A percentile compares a stretch with the other conserved stretches of the same genome.
Evolutionary conservation across 2,797 vertebrate genomes (phyloP).

Genomic region (Pitangus sulphuratus): DNA sequence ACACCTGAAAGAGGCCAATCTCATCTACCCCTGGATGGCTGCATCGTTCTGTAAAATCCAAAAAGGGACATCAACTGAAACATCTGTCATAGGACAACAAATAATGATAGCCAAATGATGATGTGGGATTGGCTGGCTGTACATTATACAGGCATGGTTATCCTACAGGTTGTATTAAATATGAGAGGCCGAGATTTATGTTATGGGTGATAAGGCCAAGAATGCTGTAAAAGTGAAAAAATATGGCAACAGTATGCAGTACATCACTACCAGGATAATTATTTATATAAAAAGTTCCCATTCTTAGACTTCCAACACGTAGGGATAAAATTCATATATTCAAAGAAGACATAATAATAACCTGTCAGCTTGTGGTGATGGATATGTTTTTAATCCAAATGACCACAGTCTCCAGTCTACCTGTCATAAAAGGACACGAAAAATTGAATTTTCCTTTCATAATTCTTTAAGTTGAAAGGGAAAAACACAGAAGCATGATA

Average conservation of each 20-base stretch:
- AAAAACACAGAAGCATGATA: conserved; percentile 71
- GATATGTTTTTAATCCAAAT: conserved; percentile 83
- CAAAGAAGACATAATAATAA: conserved; percentile 81
- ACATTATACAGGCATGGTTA: conserved; percentile 50
- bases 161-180: conserved; percentile 74
- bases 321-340: conserved; percentile 81
- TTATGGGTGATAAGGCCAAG: conserved; percentile 76
- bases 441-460: conserved; percentile 79
- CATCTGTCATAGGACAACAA: conserved; percentile 53
- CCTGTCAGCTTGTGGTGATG: conserved; percentile 70
- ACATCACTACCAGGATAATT: conserved; percentile 79
- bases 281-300: conserved; percentile 81
- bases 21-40: background rate
- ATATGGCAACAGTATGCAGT: conserved; percentile 75
- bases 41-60: conserved; percentile 53
- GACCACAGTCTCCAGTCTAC: conserved; percentile 77
- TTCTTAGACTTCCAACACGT: conserved; percentile 70
- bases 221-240: conserved; percentile 78
- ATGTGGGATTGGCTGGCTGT: conserved; percentile 60
- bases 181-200: conserved; percentile 76
- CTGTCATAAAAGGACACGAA: conserved; percentile 73
- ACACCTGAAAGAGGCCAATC: conserved; percentile 25
- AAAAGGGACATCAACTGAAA: conserved; percentile 36
- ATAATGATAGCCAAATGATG: conserved; percentile 58
- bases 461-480: conserved; percentile 77